Evolutionary conservation across 2,888 invertebrate species (phyloP).

Genomic region (Diploptera punctata): DNA sequence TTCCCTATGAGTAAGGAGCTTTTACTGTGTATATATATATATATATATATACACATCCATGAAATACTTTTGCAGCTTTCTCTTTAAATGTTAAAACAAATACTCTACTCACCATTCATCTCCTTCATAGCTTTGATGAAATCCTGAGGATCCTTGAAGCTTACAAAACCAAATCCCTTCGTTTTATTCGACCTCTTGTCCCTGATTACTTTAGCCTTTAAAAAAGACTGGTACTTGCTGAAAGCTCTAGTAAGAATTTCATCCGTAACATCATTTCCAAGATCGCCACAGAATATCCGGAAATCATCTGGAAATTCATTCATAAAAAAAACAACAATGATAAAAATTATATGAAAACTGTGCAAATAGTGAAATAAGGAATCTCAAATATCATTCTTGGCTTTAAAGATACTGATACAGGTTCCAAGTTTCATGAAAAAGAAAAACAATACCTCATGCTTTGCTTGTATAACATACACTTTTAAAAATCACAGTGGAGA

Average conservation of each 20-base stretch:
- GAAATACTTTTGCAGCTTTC: too few species aligned
- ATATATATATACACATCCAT: not conserved
- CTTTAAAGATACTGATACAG: too few species aligned
- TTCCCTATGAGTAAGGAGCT: too few species aligned
- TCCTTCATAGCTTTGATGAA: slow-evolving; percentile 99
- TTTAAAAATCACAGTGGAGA: too few species aligned
- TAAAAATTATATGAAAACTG: too few species aligned
- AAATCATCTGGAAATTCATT: slow-evolving; percentile 89
- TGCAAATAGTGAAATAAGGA: too few species aligned
- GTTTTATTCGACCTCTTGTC: slow-evolving; percentile 98
- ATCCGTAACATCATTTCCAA: slow-evolving; percentile 99
- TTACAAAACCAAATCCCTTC: slow-evolving; percentile 98
- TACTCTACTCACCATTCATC: slow-evolving; percentile 91
- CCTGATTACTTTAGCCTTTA: slow-evolving; percentile 92
- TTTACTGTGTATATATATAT: not conserved
- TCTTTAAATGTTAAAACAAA: not conserved
- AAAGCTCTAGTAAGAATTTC: slow-evolving; percentile 96
- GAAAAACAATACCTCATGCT: too few species aligned
- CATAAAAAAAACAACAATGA: too few species aligned
- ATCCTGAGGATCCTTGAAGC: slow-evolving; percentile 96
- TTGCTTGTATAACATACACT: too few species aligned
- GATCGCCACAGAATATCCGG: slow-evolving; percentile 98
- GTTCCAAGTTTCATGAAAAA: too few species aligned
- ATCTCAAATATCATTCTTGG: too few species aligned
- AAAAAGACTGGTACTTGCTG: slow-evolving; percentile 91